Base-by-base conservation (phyloP, 2,113 vertebrate species). In the Climacteris rufus region DNA sequence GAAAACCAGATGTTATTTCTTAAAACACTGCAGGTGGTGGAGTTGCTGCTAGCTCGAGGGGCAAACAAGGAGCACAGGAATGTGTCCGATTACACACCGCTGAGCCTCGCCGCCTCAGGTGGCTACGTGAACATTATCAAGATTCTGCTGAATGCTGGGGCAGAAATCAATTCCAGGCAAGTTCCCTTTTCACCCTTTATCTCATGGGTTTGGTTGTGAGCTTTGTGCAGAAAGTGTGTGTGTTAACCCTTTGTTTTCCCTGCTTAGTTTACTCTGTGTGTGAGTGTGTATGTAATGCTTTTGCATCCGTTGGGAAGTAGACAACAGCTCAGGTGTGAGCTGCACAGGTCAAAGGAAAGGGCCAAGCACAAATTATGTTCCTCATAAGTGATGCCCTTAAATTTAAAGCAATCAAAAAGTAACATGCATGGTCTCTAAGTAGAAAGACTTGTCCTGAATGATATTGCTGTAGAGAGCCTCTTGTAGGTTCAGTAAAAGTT, bases 71-170 rank as follows among this genome's bases (percentile, higher is more conserved):
- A 99, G 90, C 99, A 99, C 98, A 99, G 99, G 93, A 99, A 99
- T 87, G 99, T 99, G 95, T 99, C 99, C 10, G 99, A 99, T 98
- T 99, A 99, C 97, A 99, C 99, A 42, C 99, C 99, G 90, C 97
- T 99, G 61, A 99, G 99, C 95, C 98, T 99, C 60, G 99, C 99
- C 24, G 99, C 99, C 53, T 99, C 99, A 42, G 99, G 99, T 91
- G 99, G 99, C 97, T 99, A 99, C 25, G 99, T 99, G 95, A 99
- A 99, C 98, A 99, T 99, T 96, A 99, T 99, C 97, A 99, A 99
- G 98, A 99, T 99, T 94, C 98, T 99, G 88, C 98, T 99, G 75
- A 99, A 99, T 94, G 99, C 99, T 94, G 99, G 99, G 95, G 99
- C 99, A 72, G 99, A 99, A 97, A 99, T 99, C 68, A 99, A 99